A percentile compares a stretch with the other conserved stretches of the same genome.
Evolutionary conservation across 2,797 vertebrate species (phyloP).

Genomic region (Aplochiton taeniatus): DNA sequence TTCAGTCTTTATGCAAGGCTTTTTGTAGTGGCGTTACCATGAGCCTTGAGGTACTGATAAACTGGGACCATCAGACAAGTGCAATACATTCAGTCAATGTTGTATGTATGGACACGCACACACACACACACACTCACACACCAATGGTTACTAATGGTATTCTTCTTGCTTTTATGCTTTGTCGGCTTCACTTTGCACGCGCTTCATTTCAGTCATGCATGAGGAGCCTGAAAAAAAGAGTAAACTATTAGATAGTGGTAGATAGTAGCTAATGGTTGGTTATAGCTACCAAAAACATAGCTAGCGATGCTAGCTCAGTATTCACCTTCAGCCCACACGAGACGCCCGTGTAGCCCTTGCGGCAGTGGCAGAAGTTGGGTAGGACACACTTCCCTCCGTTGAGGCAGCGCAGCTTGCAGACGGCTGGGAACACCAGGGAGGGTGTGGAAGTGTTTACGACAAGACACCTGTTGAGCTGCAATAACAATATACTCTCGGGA

Average conservation of each 20-base stretch:
- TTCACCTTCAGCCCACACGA: constrained; percentile 80
- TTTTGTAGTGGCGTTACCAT: constrained; percentile 34
- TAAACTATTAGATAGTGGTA: background rate
- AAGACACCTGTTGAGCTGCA: background rate
- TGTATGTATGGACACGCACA: constrained; percentile 15
- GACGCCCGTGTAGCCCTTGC: constrained; percentile 78
- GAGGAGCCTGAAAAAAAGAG: constrained; percentile 45
- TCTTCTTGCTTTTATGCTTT: constrained; percentile 31
- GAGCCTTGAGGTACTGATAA: constrained; percentile 61
- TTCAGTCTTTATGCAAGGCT: constrained; percentile 10
- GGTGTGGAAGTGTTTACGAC: background rate
- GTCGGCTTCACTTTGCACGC: constrained; percentile 14
- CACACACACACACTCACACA: background rate
- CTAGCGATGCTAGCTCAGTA: background rate
- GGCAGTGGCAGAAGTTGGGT: constrained; percentile 85
- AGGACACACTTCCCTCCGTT: constrained; percentile 84
- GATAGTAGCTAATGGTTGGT: background rate
- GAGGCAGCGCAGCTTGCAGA: constrained; percentile 82
- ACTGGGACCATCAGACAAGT: constrained; percentile 52
- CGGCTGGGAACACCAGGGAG: constrained; percentile 66
- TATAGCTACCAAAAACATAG: too few species aligned
- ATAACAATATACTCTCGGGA: background rate
- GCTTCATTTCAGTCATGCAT: constrained; percentile 42
- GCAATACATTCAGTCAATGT: constrained; percentile 51
- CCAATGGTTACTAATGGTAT: background rate